Evolutionary conservation across 2,113 vertebrate species (phyloP).

Genomic region (Microcebus ravelobensis): DNA sequence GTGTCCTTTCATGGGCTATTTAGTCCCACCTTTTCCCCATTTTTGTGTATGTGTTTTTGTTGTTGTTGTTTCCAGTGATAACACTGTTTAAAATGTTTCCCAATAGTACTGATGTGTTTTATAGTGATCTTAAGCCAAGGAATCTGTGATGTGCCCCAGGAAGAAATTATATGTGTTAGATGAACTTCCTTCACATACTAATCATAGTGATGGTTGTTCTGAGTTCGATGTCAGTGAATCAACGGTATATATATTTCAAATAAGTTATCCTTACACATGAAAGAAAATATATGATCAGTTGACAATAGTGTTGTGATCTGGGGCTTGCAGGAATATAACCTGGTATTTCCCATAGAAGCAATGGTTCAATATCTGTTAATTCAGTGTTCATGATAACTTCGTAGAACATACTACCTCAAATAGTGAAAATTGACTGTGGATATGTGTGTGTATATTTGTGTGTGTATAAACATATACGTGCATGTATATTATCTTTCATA

Average conservation of each 20-base stretch:
- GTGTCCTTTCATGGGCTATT: background rate
- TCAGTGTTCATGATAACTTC: background rate
- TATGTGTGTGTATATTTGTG: background rate
- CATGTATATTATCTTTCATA: background rate
- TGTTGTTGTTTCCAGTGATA: background rate
- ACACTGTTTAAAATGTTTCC: background rate
- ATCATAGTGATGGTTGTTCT: background rate
- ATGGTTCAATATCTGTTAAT: background rate
- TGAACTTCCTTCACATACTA: background rate
- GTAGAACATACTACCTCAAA: background rate
- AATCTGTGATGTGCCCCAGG: background rate
- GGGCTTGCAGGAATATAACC: background rate
- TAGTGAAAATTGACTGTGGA: background rate
- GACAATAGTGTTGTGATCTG: background rate
- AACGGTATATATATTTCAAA: background rate
- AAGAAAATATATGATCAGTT: background rate
- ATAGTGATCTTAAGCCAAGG: background rate
- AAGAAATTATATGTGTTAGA: background rate
- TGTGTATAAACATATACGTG: fast-evolving
- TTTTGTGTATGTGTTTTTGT: background rate
- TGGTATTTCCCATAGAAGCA: background rate
- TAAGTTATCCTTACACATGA: background rate
- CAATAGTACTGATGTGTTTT: background rate
- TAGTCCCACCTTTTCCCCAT: background rate
- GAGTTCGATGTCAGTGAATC: background rate